These are phyloP conservation scores for Melanaphis sacchari DNA, from an alignment of 1,140 invertebrate genomes.

Conservation along the genomic window DNA sequence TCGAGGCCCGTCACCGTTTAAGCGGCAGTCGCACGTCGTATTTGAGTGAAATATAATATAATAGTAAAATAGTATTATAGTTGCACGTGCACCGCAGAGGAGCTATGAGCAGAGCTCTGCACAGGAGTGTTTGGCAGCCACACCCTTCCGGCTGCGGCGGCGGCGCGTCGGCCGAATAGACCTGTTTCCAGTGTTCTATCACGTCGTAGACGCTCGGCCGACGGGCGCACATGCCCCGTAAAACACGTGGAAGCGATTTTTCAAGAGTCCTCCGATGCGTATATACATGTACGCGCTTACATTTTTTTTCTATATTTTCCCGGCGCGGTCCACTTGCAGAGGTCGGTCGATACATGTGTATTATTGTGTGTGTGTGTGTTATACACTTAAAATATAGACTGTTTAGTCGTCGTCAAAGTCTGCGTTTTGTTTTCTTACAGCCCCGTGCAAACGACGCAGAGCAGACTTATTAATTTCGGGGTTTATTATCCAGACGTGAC, in stretches of 20 bases:
- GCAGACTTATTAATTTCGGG: neutral
- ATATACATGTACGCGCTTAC: too few species aligned
- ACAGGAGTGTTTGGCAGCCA: conserved; percentile 29
- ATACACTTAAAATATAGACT: neutral
- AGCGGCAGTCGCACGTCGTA: neutral
- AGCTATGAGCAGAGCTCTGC: neutral
- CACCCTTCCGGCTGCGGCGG: conserved; percentile 48
- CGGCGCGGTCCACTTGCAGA: neutral
- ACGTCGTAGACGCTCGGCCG: conserved; percentile 43
- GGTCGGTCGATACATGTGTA: neutral
- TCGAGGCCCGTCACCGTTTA: neutral
- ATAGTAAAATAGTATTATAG: neutral
- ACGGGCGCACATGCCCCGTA: neutral
- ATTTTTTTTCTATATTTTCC: neutral
- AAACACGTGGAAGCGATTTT: conserved; percentile 50
- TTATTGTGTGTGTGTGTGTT: neutral
- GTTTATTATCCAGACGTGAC: conserved; percentile 28
- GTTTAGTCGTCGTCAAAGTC: neutral
- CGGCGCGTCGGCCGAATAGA: neutral
- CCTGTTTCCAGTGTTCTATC: conserved; percentile 44
- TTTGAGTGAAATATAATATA: neutral
- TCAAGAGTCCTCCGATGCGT: neutral
- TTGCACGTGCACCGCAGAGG: neutral
- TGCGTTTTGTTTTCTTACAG: conserved; percentile 25
- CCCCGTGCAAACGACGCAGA: neutral